These are phyloP conservation scores for Euwallacea similis DNA, from an alignment of 1,140 invertebrate species.

Conservation along the genomic window DNA sequence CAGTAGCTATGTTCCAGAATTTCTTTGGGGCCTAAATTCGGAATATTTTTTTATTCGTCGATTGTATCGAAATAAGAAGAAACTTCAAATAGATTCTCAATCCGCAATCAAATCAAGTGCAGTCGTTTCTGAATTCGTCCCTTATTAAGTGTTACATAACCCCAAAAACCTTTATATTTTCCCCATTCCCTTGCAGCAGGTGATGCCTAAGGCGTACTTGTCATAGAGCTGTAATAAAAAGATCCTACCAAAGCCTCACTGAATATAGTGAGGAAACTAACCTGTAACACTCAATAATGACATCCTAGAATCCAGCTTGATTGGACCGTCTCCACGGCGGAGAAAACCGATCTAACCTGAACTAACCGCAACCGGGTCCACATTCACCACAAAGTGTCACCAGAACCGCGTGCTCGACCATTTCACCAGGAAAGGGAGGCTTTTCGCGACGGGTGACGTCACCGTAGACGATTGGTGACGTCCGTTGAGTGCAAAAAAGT, in stretches of 20 bases:
- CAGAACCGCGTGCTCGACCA: conserved; percentile 14
- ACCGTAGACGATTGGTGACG: conserved; percentile 27
- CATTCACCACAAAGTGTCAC: conserved; percentile 14
- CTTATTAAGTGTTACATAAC: conserved; percentile 7
- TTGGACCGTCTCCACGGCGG: conserved; percentile 11
- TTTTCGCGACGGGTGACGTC: conserved; percentile 31
- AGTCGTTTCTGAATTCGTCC: too few relatives aligned
- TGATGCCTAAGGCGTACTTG: not conserved
- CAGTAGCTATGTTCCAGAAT: too few relatives aligned
- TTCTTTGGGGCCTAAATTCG: too few relatives aligned
- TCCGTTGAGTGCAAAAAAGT: conserved; percentile 32
- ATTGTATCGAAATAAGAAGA: too few relatives aligned
- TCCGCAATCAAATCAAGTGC: too few relatives aligned
- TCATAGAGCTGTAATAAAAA: not conserved
- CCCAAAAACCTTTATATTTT: not conserved
- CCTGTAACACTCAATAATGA: conserved; percentile 39
- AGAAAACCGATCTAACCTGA: not conserved
- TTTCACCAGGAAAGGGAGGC: conserved; percentile 14
- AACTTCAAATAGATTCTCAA: too few relatives aligned
- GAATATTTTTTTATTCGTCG: too few relatives aligned
- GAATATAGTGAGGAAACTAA: conserved; percentile 15
- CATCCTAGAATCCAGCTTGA: conserved; percentile 33
- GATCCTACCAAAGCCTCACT: not conserved
- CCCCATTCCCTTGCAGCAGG: not conserved
- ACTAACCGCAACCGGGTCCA: not conserved